phyloP scores from a whole-genome alignment of 2,113 vertebrate species.

The Tupaia tana region DNA sequence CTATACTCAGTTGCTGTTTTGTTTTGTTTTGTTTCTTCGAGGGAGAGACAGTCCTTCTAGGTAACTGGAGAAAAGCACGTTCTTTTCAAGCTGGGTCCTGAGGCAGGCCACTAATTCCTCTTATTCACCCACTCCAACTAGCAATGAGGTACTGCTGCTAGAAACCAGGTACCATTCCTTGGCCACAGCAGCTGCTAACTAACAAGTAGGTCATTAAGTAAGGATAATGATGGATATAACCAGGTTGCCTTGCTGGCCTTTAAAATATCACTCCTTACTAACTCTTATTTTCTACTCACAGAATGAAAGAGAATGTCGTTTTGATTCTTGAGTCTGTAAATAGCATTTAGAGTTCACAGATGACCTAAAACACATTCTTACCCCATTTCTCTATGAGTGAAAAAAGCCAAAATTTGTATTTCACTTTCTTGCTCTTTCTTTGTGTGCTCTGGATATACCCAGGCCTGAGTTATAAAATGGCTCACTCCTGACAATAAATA shows the following conservation, averaged over 20 bases:
- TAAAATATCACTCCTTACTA: conserved; percentile 53
- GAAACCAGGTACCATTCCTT: conserved; percentile 84
- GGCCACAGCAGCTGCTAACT: conserved; percentile 85
- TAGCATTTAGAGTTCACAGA: conserved; percentile 66
- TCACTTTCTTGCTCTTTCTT: neutral
- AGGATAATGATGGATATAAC: conserved; percentile 80
- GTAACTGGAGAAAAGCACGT: conserved; percentile 47
- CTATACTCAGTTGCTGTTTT: neutral
- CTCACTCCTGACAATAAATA: conserved; percentile 73
- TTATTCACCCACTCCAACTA: conserved; percentile 47
- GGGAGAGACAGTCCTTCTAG: neutral
- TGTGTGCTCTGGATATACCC: conserved; percentile 60
- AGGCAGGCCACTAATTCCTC: conserved; percentile 59
- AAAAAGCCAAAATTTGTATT: conserved; percentile 14
- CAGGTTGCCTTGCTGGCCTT: conserved; percentile 81
- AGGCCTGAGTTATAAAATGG: conserved; percentile 76
- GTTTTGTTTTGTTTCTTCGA: neutral
- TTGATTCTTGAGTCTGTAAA: conserved; percentile 65
- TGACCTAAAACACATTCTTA: conserved; percentile 3
- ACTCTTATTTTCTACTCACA: conserved; percentile 24
- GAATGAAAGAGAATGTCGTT: conserved; percentile 69
- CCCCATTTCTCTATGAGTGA: neutral
- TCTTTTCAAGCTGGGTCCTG: conserved; percentile 31
- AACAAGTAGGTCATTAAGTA: conserved; percentile 86
- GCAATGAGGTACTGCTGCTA: conserved; percentile 86